Evolutionary conservation across 2,797 vertebrate genomes (phyloP), one percentile per base, ranked within the genome.

Genomic region (Uromys caudimaculatus): DNA sequence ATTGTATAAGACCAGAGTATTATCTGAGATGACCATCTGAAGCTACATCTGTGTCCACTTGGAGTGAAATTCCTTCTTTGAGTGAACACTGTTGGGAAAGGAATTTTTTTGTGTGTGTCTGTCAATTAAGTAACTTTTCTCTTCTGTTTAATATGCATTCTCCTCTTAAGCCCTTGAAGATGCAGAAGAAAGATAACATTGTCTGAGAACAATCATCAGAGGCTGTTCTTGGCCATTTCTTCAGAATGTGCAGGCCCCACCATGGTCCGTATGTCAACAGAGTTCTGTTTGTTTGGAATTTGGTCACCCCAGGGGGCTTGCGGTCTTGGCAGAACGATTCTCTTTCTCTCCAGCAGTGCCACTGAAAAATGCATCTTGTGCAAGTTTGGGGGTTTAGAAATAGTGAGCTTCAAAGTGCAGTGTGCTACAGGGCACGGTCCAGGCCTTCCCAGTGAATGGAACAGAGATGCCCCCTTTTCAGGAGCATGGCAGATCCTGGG

Each of bases 111-210:
- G n/a, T 71, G 13, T 85, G 38, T 21, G 60, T 47, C 11, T 85
- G 83, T 96, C 78, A 94, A 44, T 67, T 93, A 83, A 94, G 56
- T 85, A 64, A 88, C 88, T 92, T 95, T 96, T 62, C 95, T 47
- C 77, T 92, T 93, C 94, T 89, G 47, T 93, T 96, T 83, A 92
- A 75, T 86, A 88, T 93, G 91, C 94, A 89, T 76, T 84, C 17
- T 93, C 67, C 91, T 84, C 79, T 89, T 19, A 82, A 93, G 62
- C 54, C 60, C 35, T 95, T 86, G 83, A 96, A 94, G 90, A 93
- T 90, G 52, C n/a, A 94, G 94, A 98, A 97, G 96, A 97, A 97
- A 97, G 96, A 96, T 86, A 87, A 71, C 86, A 93, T 97, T 98
- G 97, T 98, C 97, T 89, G 52, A 90, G 96, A 94, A 96, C 52